Evolutionary conservation across 2,797 vertebrate species (phyloP).

Genomic region (Pseudochaenichthys georgianus): DNA sequence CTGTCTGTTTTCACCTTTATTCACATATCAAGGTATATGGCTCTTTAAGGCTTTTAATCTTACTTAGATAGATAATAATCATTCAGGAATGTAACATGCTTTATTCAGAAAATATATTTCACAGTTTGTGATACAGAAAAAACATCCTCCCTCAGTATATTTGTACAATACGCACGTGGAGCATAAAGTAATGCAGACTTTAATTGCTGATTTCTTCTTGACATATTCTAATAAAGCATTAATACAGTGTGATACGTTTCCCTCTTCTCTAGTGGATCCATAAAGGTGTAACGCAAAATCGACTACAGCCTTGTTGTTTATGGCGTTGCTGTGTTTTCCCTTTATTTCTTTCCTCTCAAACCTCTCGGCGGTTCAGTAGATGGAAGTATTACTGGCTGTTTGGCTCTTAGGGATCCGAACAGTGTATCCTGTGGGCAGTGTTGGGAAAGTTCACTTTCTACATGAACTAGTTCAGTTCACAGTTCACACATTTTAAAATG

Average conservation of each 20-base stretch:
- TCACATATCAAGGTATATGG: not conserved
- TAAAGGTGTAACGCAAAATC: conserved; percentile 20
- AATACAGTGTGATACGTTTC: conserved; percentile 48
- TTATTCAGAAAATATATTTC: not conserved
- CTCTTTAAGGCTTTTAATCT: not conserved
- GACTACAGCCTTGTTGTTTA: conserved; percentile 33
- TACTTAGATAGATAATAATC: not conserved
- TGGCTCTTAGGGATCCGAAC: conserved; percentile 35
- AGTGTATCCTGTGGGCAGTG: conserved; percentile 39
- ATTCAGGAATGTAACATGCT: not conserved
- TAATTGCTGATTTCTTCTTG: conserved; percentile 25
- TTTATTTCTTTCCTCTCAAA: conserved; percentile 26
- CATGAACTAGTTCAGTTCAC: too few relatives aligned
- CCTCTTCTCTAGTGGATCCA: conserved; percentile 24
- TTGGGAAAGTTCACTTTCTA: too few relatives aligned
- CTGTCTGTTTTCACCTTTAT: conserved; percentile 7
- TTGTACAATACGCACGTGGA: not conserved
- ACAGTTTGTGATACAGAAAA: not conserved
- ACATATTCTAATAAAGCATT: conserved; percentile 51
- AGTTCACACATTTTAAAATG: too few relatives aligned
- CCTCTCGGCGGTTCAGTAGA: conserved; percentile 23
- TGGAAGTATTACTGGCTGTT: conserved; percentile 24
- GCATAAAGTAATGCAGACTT: conserved; percentile 3
- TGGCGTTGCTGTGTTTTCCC: conserved; percentile 31
- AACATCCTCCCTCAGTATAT: not conserved